Evolutionary conservation across 2,113 vertebrate species (phyloP), one percentile per base, ranked within the genome.

Genomic region (Rhinogobius similis): DNA sequence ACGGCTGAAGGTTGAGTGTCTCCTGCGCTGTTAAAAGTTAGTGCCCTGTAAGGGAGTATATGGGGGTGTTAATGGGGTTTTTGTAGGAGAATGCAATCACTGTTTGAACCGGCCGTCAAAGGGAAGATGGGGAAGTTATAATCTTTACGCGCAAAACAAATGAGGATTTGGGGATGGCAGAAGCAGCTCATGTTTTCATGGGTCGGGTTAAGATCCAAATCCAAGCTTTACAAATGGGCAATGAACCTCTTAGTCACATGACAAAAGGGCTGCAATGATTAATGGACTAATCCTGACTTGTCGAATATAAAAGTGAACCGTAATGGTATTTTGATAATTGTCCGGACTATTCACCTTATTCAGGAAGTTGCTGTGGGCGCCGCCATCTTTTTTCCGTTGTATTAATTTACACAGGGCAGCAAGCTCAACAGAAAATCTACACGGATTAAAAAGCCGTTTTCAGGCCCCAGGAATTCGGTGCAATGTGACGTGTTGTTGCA

Each of bases 1-100:
- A 59, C 68, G 18, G 48, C n/a, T 18, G 26, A 61, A 61, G 58
- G 58, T 36, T 61, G 29, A 61, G 58, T 61, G 29, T 56, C 53
- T 27, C 53, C 53, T 27, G 23, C 23, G 27, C 44, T 56, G 62
- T 70, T 63, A 21, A 41, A 61, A 61, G 73, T 73, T 75, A 75
- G 64, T 36, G 73, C 67, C 20, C 43, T 70, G 56, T 82, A 50
- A 76, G 55, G 67, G 46, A 68, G 43, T 46, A 67, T 26, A 58
- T 52, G 56, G 16, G 3, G 24, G n/a, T 10, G 58, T 36, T 61
- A 61, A 61, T 36, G 29, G 58, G 29, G 58, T 61, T 61, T 61
- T 36, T 61, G 58, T 61, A 61, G 58, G 18, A 61, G 58, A 61
- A 61, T 38, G 58, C 58, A 36, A 61, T 61, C 29, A 61, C 55